Base-by-base conservation (phyloP, 2,888 invertebrate genomes). In the Xanthorhoe designata region DNA sequence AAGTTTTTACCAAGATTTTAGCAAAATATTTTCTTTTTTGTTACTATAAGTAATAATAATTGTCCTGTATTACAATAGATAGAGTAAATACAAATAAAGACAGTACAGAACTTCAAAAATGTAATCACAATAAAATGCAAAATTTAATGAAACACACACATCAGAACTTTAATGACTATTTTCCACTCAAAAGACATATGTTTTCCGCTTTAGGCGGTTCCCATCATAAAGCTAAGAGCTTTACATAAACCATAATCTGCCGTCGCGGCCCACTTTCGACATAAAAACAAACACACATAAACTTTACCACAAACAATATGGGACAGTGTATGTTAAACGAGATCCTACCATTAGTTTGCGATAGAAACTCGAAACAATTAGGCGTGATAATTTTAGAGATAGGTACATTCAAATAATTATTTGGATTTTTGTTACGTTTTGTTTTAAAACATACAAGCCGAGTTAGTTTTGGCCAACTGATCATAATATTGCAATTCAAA, bases 191-290 rank as follows among this genome's bases (percentile, higher is more conserved):
- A 61, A 55, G 32, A 19, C 45, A 35, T 13, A 18, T 55, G 29
- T 51, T 58, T 63, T 55, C 45, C 9, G 52, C 53, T 66, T 54
- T 59, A 35, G 45, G 57, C 68, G 57, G 69, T 84, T 85, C 82
- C 76, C 84, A 85, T 73, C 78, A 76, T 83, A 79, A 83, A 82
- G 77, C 77, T 70, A 75, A 76, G 75, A 77, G 71, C 73, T 78
- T 79, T 79, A 75, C 75, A 75, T 77, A 77, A 80, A 74, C 77
- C 75, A 79, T 83, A 87, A 59, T 83, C 81, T 84, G 78, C 75
- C 73, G 72, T 75, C 79, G 72, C 80, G 88, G 74, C 84, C 88
- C 79, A 87, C 83, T 89, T 90, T 87, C 86, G 73, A 78, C 84
- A 86, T 82, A 75, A 85, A 85, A 85, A 84, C 81, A 87, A 83